These are phyloP conservation scores for Caretta caretta DNA, from an alignment of 2,113 vertebrate species.

Conservation along the genomic window DNA sequence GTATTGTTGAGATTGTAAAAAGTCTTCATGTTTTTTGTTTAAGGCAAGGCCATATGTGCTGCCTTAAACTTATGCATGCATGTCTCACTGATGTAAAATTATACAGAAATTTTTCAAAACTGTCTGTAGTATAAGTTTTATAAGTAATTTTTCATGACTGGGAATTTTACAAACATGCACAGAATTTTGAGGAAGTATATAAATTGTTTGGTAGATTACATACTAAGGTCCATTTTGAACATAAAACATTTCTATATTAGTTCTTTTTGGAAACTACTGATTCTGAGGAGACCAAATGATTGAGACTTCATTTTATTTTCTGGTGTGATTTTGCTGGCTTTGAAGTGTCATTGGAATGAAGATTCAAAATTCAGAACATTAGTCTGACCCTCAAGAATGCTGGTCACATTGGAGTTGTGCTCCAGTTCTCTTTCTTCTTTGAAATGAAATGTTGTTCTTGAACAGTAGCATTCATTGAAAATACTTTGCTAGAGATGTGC, in stretches of 20 bases:
- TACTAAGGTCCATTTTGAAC: neutral
- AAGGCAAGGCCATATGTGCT: neutral
- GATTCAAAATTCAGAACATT: neutral
- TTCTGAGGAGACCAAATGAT: neutral
- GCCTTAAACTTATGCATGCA: neutral
- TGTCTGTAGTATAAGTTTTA: neutral
- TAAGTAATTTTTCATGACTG: neutral
- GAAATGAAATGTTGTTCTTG: neutral
- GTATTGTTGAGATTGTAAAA: neutral
- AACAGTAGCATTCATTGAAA: neutral
- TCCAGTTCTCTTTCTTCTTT: neutral
- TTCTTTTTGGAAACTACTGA: neutral
- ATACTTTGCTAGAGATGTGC: neutral
- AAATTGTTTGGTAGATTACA: neutral
- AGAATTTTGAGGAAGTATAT: neutral
- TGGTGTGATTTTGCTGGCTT: neutral
- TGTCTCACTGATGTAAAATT: neutral
- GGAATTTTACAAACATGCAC: neutral
- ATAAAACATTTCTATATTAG: neutral
- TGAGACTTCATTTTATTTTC: neutral
- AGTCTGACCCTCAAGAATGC: neutral
- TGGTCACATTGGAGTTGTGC: neutral
- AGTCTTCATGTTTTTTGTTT: neutral
- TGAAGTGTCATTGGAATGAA: neutral
- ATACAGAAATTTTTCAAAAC: neutral